These are phyloP conservation scores for Picathartes gymnocephalus DNA, from an alignment of 2,113 vertebrate species.

Conservation along the genomic window DNA sequence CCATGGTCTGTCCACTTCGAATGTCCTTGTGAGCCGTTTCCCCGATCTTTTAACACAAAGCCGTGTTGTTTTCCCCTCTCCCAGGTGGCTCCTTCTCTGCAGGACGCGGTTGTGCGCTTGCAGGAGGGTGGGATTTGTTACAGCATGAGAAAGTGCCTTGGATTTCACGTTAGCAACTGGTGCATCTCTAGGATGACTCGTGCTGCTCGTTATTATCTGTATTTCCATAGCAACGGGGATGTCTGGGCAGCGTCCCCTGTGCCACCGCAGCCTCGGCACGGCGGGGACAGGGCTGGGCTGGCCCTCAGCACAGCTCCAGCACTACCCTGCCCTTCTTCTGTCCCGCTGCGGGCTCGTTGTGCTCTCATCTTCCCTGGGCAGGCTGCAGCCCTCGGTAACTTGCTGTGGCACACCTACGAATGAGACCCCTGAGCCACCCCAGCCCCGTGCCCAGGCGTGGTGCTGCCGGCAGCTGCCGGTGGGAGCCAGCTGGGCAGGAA, in stretches of 20 bases:
- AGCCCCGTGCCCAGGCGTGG: rapidly evolving
- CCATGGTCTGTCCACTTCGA: rapidly evolving
- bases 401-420: rapidly evolving
- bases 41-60: neutral
- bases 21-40: neutral
- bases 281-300: neutral
- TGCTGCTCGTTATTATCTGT: neutral
- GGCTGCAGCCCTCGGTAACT: neutral
- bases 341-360: rapidly evolving
- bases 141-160: rapidly evolving
- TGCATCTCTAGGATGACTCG: neutral
- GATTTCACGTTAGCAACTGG: neutral
- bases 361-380: neutral
- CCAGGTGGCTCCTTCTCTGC: neutral
- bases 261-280: neutral
- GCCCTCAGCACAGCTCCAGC: neutral
- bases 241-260: neutral
- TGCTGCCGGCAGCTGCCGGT: rapidly evolving
- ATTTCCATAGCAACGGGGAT: neutral
- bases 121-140: neutral
- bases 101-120: rapidly evolving
- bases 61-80: neutral
- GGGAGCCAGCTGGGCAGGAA: neutral
- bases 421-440: rapidly evolving
- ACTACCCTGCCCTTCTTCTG: rapidly evolving